Percentiles rank a stretch among this genome's conserved stretches.
These are phyloP conservation scores for Cotesia typhae DNA, from an alignment of 1,140 invertebrate species.

Conservation along the genomic window DNA sequence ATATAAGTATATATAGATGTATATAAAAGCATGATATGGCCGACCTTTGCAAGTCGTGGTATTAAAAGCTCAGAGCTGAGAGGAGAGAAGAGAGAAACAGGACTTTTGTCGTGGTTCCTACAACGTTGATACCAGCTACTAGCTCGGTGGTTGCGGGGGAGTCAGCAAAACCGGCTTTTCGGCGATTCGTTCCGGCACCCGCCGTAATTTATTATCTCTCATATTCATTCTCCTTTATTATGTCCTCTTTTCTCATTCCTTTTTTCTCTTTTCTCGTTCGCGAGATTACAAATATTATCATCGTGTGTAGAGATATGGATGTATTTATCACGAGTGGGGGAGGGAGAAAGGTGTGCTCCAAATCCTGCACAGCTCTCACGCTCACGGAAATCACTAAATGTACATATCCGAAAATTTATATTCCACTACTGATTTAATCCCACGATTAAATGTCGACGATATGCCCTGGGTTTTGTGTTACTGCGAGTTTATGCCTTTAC, in stretches of 20 bases:
- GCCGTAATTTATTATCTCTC: slow-evolving; percentile 33
- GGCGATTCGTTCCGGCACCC: slow-evolving; percentile 32
- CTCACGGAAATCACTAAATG: slow-evolving; percentile 19
- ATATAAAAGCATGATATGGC: neutral
- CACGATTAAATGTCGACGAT: slow-evolving; percentile 10
- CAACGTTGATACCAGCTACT: neutral
- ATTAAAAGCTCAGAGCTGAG: slow-evolving; percentile 22
- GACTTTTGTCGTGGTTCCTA: slow-evolving; percentile 16
- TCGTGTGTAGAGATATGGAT: neutral
- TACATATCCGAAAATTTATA: slow-evolving; percentile 21
- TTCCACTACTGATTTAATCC: slow-evolving; percentile 22
- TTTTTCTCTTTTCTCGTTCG: neutral
- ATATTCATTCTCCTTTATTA: slow-evolving; percentile 18
- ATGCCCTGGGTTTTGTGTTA: no score
- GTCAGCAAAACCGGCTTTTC: slow-evolving; percentile 36
- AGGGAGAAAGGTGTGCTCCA: slow-evolving; percentile 13
- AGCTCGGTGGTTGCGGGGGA: neutral
- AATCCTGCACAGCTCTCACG: slow-evolving; percentile 12
- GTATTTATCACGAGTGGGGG: neutral
- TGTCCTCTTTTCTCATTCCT: neutral
- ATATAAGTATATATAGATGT: no score
- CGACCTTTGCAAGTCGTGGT: slow-evolving; percentile 24
- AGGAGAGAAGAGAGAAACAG: neutral
- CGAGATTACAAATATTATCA: neutral
- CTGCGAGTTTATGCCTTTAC: no score